Conservation (phyloP, 2,113 vertebrate genomes). For the Eudorcas thomsonii region DNA sequence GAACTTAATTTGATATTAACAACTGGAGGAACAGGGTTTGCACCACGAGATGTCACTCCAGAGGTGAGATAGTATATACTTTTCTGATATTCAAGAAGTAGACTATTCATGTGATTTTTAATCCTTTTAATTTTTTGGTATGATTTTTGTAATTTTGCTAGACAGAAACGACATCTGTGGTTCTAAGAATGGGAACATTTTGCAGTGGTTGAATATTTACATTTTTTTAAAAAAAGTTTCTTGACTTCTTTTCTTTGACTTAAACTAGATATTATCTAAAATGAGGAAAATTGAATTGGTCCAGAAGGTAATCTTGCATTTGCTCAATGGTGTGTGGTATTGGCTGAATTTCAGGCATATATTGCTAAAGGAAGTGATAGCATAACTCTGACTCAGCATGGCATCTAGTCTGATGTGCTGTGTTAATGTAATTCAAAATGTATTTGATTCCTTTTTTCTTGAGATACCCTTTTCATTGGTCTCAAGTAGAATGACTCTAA, state of each 20-base stretch:
- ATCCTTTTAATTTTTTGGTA: background rate
- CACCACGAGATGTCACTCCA: conserved; percentile 98
- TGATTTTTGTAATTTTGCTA: conserved; percentile 43
- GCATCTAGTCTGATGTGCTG: conserved; percentile 15
- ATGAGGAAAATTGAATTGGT: background rate
- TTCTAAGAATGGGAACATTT: conserved; percentile 22
- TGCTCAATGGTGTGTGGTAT: background rate
- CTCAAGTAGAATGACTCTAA: background rate
- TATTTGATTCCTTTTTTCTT: conserved; percentile 7
- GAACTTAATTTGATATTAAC: conserved; percentile 99
- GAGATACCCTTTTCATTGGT: background rate
- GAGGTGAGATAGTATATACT: conserved; percentile 86
- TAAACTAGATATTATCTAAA: conserved; percentile 19
- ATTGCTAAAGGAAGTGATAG: background rate
- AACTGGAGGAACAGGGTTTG: conserved; percentile 98
- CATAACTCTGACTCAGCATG: conserved; percentile 5
- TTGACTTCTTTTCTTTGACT: background rate
- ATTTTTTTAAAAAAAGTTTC: background rate
- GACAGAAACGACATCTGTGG: background rate
- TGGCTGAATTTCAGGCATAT: background rate
- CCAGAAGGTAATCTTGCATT: conserved; percentile 5
- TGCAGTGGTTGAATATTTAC: background rate
- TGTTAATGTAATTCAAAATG: conserved; percentile 24
- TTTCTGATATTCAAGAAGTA: conserved; percentile 56
- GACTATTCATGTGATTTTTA: background rate